Base-by-base conservation (phyloP, 2,113 vertebrate species). In the Nothobranchius furzeri region DNA sequence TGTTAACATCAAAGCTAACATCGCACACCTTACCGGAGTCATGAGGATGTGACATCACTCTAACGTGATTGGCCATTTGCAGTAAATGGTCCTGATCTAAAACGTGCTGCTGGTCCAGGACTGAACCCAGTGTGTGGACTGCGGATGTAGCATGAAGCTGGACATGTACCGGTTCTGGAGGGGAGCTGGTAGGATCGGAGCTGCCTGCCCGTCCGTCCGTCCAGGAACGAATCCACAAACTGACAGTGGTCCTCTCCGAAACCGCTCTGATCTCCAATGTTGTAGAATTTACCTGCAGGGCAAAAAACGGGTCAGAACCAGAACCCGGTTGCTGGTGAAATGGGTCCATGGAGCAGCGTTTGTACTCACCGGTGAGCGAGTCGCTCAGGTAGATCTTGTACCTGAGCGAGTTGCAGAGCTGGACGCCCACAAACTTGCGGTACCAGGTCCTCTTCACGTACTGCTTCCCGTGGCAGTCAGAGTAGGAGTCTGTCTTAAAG, bases 361-460 rank as follows among this genome's bases (percentile, higher is more conserved):
- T 50, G 9, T 20, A 70, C 93, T 92, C 85, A 99, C 97, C 97
- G 58, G 91, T 94, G 70, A 99, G 96, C 3, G 95, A 92, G 82
- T 99, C 95, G 2, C 96, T 96, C 88, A 99, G 93, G 83, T 99
- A 99, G 91, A 99, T 98, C 92, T 99, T 97, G 85, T 99, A 99
- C 87, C 97, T 91, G 53, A 99, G 94, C 1, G 97, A 99, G 85
- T 99, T 99, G 84, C 97, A 99, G 12, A 99, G 90, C 85, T 98
- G 95, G 60, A 99, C 94, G 1, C 97, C 97, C 0, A 99, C 97
- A 74, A 98, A 99, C 85, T 99, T 99, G 68, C 98, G 95, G 85
- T 99, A 99, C 96, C 97, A 98, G 0, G 97, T 99, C 66, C 97
- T 94, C 91, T 99, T 99, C 24, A 99, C 94, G 0, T 94, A 99